A percentile compares a stretch with the other conserved stretches of the same genome.
phyloP scores from a whole-genome alignment of 2,888 invertebrate genomes.

The Epinotia brunnichana region DNA sequence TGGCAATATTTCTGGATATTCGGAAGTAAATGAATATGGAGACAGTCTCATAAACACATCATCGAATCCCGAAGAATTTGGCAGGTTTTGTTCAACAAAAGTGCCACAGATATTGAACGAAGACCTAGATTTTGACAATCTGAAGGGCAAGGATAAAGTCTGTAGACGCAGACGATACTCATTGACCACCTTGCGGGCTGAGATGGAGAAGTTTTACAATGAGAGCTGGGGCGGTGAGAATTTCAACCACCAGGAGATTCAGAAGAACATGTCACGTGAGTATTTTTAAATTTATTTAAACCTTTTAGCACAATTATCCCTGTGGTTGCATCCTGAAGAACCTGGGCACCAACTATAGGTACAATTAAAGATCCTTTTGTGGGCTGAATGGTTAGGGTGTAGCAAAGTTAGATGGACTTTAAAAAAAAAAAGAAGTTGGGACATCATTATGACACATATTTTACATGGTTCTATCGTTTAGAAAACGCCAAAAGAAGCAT shows the following conservation, averaged over 20 bases:
- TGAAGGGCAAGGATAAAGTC: conserved; percentile 70
- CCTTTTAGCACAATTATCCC: neutral
- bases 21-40: conserved; percentile 58
- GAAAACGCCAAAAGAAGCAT: too few species aligned
- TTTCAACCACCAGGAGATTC: conserved; percentile 83
- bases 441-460: too few species aligned
- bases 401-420: too few species aligned
- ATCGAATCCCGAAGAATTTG: conserved; percentile 47
- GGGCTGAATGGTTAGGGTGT: too few species aligned
- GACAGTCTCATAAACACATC: conserved; percentile 48
- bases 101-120: conserved; percentile 75
- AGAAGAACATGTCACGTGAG: conserved; percentile 87
- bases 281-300: conserved; percentile 42
- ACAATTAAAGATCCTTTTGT: neutral
- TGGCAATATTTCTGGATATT: conserved; percentile 73
- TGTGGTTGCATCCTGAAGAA: neutral
- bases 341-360: too few species aligned
- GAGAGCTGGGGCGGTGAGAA: conserved; percentile 86
- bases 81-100: conserved; percentile 73
- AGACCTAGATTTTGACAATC: conserved; percentile 76
- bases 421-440: too few species aligned
- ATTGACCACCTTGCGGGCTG: conserved; percentile 71
- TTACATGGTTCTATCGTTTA: too few species aligned
- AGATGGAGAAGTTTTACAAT: conserved; percentile 87
- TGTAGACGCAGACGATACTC: conserved; percentile 70